These are phyloP conservation scores for Oncorhynchus gorbuscha DNA, from an alignment of 2,113 vertebrate species.

Conservation along the genomic window DNA sequence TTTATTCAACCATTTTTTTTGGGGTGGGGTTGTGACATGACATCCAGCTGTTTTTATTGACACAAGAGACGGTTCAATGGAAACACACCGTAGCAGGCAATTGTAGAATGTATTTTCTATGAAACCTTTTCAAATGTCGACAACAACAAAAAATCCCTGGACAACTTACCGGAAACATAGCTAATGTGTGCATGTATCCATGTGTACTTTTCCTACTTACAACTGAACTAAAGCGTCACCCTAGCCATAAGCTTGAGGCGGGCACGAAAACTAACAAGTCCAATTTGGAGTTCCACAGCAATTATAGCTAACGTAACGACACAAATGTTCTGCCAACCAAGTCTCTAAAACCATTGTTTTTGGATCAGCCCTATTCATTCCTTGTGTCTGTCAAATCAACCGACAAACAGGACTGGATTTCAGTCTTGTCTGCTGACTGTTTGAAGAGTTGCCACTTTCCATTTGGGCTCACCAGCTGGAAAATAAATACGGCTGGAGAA, in stretches of 20 bases:
- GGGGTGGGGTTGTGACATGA: too few relatives aligned
- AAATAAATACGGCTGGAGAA: neutral
- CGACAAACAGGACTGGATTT: conserved; percentile 18
- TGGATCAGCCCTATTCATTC: conserved; percentile 28
- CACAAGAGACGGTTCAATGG: too few relatives aligned
- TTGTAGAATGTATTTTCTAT: too few relatives aligned
- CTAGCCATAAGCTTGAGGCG: neutral
- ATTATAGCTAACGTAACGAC: conserved; percentile 8
- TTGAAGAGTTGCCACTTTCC: conserved; percentile 14
- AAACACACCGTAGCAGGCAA: too few relatives aligned
- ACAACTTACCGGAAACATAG: too few relatives aligned
- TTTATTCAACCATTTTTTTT: too few relatives aligned
- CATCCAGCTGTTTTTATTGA: too few relatives aligned
- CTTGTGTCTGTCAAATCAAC: conserved; percentile 5
- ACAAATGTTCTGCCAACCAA: conserved; percentile 2
- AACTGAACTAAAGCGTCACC: too few relatives aligned
- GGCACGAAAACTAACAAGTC: neutral
- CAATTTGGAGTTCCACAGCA: neutral
- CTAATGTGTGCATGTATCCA: too few relatives aligned
- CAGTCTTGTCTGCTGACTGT: conserved; percentile 8
- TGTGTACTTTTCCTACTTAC: too few relatives aligned
- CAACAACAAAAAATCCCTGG: too few relatives aligned
- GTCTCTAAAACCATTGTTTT: conserved; percentile 20
- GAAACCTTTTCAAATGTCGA: too few relatives aligned
- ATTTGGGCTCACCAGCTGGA: conserved; percentile 3